Conservation (phyloP, 2,888 invertebrate species). For the Ormyrus pomaceus region DNA sequence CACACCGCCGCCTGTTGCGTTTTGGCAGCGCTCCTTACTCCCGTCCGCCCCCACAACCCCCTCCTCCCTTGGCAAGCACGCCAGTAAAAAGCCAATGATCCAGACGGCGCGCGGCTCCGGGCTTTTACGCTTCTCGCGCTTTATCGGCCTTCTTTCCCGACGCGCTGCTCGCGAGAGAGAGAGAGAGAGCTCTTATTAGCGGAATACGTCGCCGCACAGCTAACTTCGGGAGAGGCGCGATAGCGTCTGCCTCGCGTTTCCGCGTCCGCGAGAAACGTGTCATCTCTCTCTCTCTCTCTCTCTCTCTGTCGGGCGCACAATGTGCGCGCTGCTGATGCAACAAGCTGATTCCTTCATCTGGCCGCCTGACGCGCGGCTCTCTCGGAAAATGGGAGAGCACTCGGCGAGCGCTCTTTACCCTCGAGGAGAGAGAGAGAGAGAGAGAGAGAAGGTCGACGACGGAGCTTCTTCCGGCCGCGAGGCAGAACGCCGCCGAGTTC, state of each 20-base stretch:
- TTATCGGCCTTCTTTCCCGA: not conserved
- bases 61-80: not conserved
- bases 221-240: not conserved
- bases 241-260: not conserved
- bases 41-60: not conserved
- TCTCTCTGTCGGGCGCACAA: too few species aligned
- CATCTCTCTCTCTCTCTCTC: too few species aligned
- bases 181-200: not conserved
- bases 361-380: too few species aligned
- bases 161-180: not conserved
- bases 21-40: slow-evolving; percentile 45
- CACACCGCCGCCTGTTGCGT: slow-evolving; percentile 52
- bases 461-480: too few species aligned
- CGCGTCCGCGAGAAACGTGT: not conserved
- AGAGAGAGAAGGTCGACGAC: too few species aligned
- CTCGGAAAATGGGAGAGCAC: too few species aligned
- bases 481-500: too few species aligned
- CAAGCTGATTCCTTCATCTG: slow-evolving; percentile 17
- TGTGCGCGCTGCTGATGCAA: slow-evolving; percentile 16
- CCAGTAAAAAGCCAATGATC: slow-evolving; percentile 17
- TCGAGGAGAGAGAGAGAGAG: too few species aligned
- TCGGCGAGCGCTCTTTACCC: too few species aligned
- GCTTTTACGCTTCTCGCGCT: not conserved
- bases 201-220: not conserved
- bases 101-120: not conserved